phyloP scores from a whole-genome alignment of 2,888 invertebrate genomes.

The Noctua pronuba region DNA sequence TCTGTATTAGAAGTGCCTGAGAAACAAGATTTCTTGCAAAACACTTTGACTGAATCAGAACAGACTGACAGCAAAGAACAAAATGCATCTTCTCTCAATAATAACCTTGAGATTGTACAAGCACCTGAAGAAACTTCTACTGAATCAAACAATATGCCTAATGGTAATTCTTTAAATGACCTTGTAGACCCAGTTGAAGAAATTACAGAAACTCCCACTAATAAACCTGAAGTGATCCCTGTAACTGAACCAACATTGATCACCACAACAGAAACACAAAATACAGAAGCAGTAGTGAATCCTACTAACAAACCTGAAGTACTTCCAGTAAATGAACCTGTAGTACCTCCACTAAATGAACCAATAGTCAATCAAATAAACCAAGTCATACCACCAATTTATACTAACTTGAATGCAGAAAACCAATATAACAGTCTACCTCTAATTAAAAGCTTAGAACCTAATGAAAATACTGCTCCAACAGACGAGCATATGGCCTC shows the following conservation, averaged over 20 bases:
- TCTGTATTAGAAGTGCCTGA: constrained; percentile 70
- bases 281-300: constrained; percentile 7
- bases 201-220: constrained; percentile 11
- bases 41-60: constrained; percentile 66
- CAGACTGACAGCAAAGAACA: constrained; percentile 70
- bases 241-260: constrained; percentile 21
- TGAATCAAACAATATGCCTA: constrained; percentile 64
- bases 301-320: constrained; percentile 34
- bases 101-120: constrained; percentile 60
- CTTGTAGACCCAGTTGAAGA: constrained; percentile 17
- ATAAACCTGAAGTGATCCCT: constrained; percentile 19
- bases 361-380: constrained; percentile 38
- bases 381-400: constrained; percentile 53
- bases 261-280: constrained; percentile 9
- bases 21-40: constrained; percentile 69
- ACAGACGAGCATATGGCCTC: constrained; percentile 25
- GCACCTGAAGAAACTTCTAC: constrained; percentile 59
- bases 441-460: constrained; percentile 21
- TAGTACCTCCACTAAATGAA: constrained; percentile 24
- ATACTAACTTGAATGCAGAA: constrained; percentile 36
- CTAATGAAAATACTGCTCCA: constrained; percentile 36
- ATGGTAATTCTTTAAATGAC: constrained; percentile 56
- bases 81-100: constrained; percentile 70
- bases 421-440: constrained; percentile 32
- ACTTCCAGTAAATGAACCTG: constrained; percentile 25